These are phyloP conservation scores for Corythaixoides concolor DNA, from an alignment of 2,113 vertebrate species.

Conservation along the genomic window DNA sequence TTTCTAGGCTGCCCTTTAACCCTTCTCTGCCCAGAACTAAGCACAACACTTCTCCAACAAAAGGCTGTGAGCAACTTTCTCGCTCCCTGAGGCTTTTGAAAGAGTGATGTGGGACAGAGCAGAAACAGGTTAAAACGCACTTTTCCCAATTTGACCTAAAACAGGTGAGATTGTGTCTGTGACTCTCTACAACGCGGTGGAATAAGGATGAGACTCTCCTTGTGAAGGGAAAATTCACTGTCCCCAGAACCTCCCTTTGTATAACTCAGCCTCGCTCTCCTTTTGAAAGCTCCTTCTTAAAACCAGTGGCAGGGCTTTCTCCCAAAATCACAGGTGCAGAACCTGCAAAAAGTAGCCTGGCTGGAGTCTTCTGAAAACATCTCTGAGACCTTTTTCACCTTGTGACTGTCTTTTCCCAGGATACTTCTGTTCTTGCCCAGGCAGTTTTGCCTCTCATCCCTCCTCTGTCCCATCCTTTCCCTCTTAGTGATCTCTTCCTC, in stretches of 20 bases:
- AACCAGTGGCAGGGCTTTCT: neutral
- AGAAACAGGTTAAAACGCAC: fast-evolving
- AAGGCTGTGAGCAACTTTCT: neutral
- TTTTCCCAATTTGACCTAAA: neutral
- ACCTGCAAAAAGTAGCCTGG: neutral
- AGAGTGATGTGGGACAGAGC: neutral
- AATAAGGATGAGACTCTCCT: neutral
- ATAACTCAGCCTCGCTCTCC: neutral
- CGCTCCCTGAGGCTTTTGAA: neutral
- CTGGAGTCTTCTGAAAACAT: neutral
- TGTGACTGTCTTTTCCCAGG: neutral
- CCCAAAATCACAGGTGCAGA: neutral
- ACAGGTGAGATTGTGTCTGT: too few species aligned
- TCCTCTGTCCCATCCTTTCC: neutral
- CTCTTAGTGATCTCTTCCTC: neutral
- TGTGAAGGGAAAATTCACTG: neutral
- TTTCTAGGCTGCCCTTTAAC: slow-evolving; percentile 31
- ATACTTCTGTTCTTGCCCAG: neutral
- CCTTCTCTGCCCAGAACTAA: neutral
- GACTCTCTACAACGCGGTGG: neutral
- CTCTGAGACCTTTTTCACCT: neutral
- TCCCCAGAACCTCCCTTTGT: neutral
- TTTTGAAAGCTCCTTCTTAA: neutral
- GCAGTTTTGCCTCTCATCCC: neutral
- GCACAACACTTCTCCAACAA: neutral